Evolutionary conservation across 2,888 invertebrate species (phyloP), one percentile per base, ranked within the genome.

Genomic region (Xestia sexstrigata): DNA sequence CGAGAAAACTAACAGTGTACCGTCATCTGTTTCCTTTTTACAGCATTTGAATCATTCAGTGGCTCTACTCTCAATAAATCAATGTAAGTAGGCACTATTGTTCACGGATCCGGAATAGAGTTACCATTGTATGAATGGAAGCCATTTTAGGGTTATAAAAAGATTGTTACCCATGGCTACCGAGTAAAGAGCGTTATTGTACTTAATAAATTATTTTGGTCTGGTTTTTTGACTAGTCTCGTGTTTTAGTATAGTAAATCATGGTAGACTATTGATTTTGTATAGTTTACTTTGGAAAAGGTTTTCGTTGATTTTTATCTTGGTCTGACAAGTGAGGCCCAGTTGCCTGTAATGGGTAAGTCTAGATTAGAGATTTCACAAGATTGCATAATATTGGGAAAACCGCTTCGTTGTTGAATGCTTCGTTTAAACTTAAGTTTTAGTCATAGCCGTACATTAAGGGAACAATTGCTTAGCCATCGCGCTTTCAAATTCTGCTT

Each of bases 21-120:
- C 78, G 74, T 83, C 78, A 71, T 82, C 76, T 77, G 65, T 79
- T 83, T 72, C 71, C 68, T 83, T 84, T 77, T 84, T 75, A 77
- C 81, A 77, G 84, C 77, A 79, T 82, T 74, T 79, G 84, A 76
- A 83, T 84, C 74, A 84, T 84, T 84, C 84, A 84, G 81, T 70
- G 73, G 70, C 42, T 70, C 67, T 63, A 58, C 75, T 83, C 77
- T 70, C 70, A 77, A 84, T 81, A 84, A 77, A 83, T 84, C 77
- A 81, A 69, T 80, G 73, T 74, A 83, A 83, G 72, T 77, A 81
- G 66, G 58, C 72, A 47, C 70, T 71, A 84, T 84, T 75, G 66
- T 67, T 80, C 77, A 71, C 23, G 74, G 70, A 72, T 66, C 58
- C 65, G 66, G 47, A 63, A 84, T 73, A 81, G 74, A 81, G 77